These are phyloP conservation scores for Gobiocypris rarus DNA, from an alignment of 2,113 vertebrate species.

Conservation along the genomic window DNA sequence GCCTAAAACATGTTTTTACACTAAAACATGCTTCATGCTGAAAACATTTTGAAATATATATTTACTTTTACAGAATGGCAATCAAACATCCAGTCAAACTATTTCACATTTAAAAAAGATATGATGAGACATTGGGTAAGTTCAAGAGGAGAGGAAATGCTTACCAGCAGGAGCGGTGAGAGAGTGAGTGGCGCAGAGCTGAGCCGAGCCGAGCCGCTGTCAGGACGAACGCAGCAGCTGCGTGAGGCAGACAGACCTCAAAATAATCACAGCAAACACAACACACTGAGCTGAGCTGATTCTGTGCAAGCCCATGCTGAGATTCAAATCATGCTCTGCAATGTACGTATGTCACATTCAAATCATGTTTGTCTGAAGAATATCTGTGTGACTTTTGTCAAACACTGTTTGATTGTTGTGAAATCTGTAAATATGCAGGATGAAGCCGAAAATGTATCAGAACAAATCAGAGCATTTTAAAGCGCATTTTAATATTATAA, in stretches of 20 bases:
- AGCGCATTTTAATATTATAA: not conserved
- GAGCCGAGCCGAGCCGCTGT: conserved; percentile 62
- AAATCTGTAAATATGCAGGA: not conserved
- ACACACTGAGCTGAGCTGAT: conserved; percentile 55
- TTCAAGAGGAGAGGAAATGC: conserved; percentile 58
- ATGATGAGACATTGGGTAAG: not conserved
- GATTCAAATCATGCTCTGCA: not conserved
- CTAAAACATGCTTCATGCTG: not conserved
- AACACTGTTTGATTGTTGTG: not conserved
- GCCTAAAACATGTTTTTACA: not conserved
- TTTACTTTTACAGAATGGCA: not conserved
- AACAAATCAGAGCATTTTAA: not conserved
- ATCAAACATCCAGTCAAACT: not conserved
- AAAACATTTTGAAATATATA: not conserved
- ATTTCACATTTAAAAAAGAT: not conserved
- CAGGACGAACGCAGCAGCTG: conserved; percentile 75
- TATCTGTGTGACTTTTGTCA: not conserved
- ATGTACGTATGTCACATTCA: no score
- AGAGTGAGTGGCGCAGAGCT: conserved; percentile 62
- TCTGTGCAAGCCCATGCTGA: not conserved
- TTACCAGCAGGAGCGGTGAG: conserved; percentile 74
- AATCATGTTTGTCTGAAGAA: not conserved
- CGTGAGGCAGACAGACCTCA: conserved; percentile 72
- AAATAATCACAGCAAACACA: conserved; percentile 69
- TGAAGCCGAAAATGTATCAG: not conserved